Evolutionary conservation across 2,113 vertebrate genomes (phyloP).

Genomic region (Micronycteris hirsuta): DNA sequence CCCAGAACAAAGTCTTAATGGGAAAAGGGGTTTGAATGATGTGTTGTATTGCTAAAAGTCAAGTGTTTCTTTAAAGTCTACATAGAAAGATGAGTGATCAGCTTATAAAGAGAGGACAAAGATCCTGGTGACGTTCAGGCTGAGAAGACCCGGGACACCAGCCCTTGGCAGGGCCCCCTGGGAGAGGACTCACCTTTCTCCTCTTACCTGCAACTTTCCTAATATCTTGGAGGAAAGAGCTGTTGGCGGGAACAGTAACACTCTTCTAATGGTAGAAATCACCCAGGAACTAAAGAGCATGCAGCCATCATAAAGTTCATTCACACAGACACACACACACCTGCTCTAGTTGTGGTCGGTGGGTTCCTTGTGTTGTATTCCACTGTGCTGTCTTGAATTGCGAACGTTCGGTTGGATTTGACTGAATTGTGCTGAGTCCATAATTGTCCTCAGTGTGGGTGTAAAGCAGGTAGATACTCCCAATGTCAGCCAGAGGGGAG

Average conservation of each 20-base stretch:
- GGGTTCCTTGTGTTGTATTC: neutral
- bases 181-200: neutral
- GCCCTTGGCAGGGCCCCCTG: neutral
- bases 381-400: neutral
- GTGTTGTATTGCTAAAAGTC: conserved; percentile 41
- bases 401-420: neutral
- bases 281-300: neutral
- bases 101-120: neutral
- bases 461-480: neutral
- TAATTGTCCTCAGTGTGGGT: neutral
- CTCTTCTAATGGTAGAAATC: neutral
- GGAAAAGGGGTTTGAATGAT: conserved; percentile 43
- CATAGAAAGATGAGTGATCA: conserved; percentile 35
- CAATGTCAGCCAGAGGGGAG: neutral
- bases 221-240: neutral
- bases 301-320: neutral
- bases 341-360: neutral
- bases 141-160: neutral
- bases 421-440: neutral
- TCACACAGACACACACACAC: too few relatives aligned
- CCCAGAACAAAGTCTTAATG: conserved; percentile 56
- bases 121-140: neutral
- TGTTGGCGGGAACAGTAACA: neutral
- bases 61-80: conserved; percentile 48
- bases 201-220: neutral